Base-by-base conservation (phyloP, 2,888 invertebrate genomes). In the Troides aeacus region DNA sequence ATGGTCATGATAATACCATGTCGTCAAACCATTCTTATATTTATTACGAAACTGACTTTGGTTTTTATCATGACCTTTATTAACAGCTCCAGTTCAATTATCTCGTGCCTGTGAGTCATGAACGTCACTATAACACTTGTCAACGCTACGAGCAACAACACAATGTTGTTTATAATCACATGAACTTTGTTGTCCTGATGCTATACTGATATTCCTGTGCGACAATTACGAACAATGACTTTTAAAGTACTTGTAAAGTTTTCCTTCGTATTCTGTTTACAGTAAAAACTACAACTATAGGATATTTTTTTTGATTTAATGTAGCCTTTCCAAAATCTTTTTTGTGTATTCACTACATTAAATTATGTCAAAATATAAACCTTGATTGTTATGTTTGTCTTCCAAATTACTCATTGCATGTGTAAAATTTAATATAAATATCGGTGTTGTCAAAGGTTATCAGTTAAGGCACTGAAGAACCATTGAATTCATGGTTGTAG, bases 1-100 rank as follows among this genome's bases (percentile, higher is more conserved):
- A 66, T 66, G 70, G 70, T 50, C 58, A 46, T 17, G 70, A 70
- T 70, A 70, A 67, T 66, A 70, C 70, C 70, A 70, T 70, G 66
- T 70, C 67, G 64, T 69, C 69, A 62, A 69, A 69, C 65, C 56
- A 60, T 63, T 59, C 58, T 58, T 65, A 62, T 65, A 46, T 65
- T 66, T 62, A 70, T 62, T 36, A 50, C 42, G 36, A 24, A 5
- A n/a, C 46, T 61, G 30, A 65, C 62, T 66, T 66, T 62, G 63
- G 66, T 63, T 64, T 63, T 67, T 67, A 67, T 67, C 67, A 39
- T 70, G 67, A 67, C 70, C 70, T 67, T 57, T 64, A 60, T 66
- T 61, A 64, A 62, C 58, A 61, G 66, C 24, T 36, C 63, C 63
- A n/a, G 42, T 64, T 57, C 64, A 57, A 42, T 60, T 63, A 67